Evolutionary conservation across 1,140 invertebrate species (phyloP).

Genomic region (Drosophila aff.): DNA sequence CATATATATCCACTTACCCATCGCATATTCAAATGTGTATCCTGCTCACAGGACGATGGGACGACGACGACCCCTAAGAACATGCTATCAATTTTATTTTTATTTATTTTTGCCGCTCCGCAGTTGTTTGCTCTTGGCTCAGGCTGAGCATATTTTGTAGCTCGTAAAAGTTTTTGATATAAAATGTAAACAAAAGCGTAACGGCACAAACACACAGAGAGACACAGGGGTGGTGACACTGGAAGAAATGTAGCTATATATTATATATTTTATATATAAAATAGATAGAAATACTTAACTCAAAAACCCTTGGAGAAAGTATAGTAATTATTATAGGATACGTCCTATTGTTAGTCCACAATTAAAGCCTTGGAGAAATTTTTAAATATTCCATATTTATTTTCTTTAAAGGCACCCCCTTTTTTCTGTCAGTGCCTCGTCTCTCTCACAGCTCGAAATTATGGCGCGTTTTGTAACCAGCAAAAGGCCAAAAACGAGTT

Average conservation of each 20-base stretch:
- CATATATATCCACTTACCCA: slow-evolving; percentile 37
- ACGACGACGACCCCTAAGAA: slow-evolving; percentile 31
- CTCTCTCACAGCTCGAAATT: slow-evolving; percentile 23
- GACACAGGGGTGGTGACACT: not conserved
- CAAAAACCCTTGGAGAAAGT: too few species aligned
- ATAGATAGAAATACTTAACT: too few species aligned
- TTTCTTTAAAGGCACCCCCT: not conserved
- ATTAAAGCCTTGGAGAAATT: not conserved
- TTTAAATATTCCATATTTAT: not conserved
- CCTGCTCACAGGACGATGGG: slow-evolving; percentile 1
- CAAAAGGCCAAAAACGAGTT: slow-evolving; percentile 51
- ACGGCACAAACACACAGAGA: slow-evolving; percentile 9
- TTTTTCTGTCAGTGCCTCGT: slow-evolving; percentile 10
- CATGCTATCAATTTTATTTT: slow-evolving; percentile 77
- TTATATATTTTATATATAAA: not conserved
- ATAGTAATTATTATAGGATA: not conserved
- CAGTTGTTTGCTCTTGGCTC: slow-evolving; percentile 69
- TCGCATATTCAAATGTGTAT: slow-evolving; percentile 25
- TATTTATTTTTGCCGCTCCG: slow-evolving; percentile 63
- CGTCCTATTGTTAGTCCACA: too few species aligned
- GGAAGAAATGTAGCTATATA: not conserved
- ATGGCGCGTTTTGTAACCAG: slow-evolving; percentile 53
- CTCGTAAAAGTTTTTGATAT: slow-evolving; percentile 82
- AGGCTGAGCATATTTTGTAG: slow-evolving; percentile 75
- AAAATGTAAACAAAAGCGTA: slow-evolving; percentile 73